phyloP scores from a whole-genome alignment of 2,113 vertebrate genomes.

The Glaucidium brasilianum region DNA sequence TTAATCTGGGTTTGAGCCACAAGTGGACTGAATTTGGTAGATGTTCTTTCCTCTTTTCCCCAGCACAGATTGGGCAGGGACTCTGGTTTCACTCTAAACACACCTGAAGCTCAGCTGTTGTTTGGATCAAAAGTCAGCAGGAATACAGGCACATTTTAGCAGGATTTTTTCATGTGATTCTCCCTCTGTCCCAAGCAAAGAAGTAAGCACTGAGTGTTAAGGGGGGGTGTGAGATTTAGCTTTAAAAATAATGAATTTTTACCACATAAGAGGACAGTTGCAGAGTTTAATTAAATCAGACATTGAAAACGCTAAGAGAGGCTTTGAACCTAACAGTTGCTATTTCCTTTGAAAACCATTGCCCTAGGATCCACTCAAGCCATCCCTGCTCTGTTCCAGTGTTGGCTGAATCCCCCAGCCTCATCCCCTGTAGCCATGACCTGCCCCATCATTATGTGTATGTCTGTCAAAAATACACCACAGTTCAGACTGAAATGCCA shows the following conservation, averaged over 20 bases:
- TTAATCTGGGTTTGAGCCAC: neutral
- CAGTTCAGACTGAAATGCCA: neutral
- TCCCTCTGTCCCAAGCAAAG: neutral
- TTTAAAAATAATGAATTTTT: neutral
- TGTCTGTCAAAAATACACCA: accelerated
- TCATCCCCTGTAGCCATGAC: neutral
- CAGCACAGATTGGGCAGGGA: neutral
- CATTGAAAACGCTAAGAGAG: neutral
- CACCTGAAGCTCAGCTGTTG: neutral
- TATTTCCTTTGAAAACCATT: neutral
- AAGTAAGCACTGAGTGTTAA: neutral
- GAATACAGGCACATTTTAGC: too few species aligned
- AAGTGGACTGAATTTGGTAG: too few species aligned
- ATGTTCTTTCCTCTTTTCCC: neutral
- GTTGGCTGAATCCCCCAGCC: too few species aligned
- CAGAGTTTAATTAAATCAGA: neutral
- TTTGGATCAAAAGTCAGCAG: neutral
- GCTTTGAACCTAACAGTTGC: neutral
- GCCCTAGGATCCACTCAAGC: neutral
- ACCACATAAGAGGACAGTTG: neutral
- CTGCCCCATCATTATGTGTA: accelerated
- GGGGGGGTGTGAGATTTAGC: neutral
- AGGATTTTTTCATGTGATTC: accelerated
- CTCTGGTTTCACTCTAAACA: neutral
- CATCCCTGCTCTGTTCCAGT: neutral